A percentile compares a stretch with the other conserved stretches of the same genome.
Evolutionary conservation across 2,888 invertebrate genomes (phyloP).

Genomic region (Drosophila ezoana): DNA sequence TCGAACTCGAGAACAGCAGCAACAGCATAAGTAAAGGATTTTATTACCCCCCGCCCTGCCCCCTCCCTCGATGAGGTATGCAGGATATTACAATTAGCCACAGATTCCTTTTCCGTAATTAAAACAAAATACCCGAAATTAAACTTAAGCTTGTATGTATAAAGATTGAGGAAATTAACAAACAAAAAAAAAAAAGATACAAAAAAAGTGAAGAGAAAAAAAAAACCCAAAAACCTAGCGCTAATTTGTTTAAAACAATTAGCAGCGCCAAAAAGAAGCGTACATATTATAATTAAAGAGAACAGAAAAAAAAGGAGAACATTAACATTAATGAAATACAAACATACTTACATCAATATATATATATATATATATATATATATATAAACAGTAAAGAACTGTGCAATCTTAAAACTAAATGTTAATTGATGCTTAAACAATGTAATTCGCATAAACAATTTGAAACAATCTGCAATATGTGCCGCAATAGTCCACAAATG

Average conservation of each 20-base stretch:
- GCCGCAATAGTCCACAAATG: slow-evolving; percentile 75
- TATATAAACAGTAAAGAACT: slow-evolving; percentile 26
- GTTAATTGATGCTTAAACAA: slow-evolving; percentile 20
- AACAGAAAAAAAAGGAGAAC: slow-evolving; percentile 6
- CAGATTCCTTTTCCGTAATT: slow-evolving; percentile 49
- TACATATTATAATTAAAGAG: slow-evolving; percentile 49
- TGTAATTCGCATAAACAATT: slow-evolving; percentile 27
- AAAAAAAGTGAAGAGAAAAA: slow-evolving; percentile 11
- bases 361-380: slow-evolving; percentile 2
- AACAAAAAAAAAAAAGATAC: slow-evolving; percentile 17
- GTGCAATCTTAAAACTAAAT: slow-evolving; percentile 44
- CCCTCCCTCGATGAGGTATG: slow-evolving; percentile 6
- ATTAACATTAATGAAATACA: slow-evolving; percentile 4
- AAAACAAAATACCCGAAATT: slow-evolving; percentile 46
- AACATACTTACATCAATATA: slow-evolving; percentile 4
- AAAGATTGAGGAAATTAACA: slow-evolving; percentile 35
- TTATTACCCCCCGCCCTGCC: too few relatives aligned
- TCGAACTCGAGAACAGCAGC: slow-evolving; percentile 3
- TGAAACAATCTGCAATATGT: slow-evolving; percentile 58
- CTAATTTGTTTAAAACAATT: slow-evolving; percentile 67
- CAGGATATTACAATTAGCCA: slow-evolving; percentile 49
- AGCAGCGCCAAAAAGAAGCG: slow-evolving; percentile 69
- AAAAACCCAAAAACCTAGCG: slow-evolving; percentile 43
- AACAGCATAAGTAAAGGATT: slow-evolving; percentile 6
- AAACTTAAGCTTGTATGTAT: slow-evolving; percentile 52